phyloP scores from a whole-genome alignment of 2,797 vertebrate genomes.

The Capromys pilorides region DNA sequence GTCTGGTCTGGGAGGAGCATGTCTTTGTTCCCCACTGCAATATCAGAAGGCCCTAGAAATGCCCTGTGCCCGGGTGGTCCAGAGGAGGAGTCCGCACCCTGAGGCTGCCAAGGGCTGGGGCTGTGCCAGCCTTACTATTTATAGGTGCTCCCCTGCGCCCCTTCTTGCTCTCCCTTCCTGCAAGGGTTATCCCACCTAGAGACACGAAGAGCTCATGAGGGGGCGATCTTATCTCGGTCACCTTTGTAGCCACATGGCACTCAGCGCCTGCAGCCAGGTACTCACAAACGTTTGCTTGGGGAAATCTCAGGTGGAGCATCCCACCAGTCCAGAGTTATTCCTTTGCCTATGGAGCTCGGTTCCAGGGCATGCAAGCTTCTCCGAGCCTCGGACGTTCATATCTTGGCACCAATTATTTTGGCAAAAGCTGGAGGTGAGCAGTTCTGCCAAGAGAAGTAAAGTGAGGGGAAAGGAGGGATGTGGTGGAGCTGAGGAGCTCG shows the following conservation, averaged over 20 bases:
- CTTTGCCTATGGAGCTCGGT: neutral
- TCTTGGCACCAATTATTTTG: neutral
- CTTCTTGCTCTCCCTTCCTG: neutral
- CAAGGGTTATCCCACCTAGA: neutral
- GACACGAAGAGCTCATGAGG: neutral
- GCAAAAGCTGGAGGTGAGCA: neutral
- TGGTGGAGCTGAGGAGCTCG: neutral
- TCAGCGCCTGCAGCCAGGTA: neutral
- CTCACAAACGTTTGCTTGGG: neutral
- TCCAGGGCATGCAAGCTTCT: fast-evolving
- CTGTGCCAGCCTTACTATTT: neutral
- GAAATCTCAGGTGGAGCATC: neutral
- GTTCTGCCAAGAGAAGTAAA: neutral
- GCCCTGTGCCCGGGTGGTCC: neutral
- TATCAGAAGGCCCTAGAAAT: neutral
- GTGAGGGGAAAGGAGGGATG: neutral
- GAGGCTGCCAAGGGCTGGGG: neutral
- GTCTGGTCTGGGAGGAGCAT: neutral
- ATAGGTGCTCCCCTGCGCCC: neutral
- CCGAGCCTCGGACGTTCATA: neutral
- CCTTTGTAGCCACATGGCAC: neutral
- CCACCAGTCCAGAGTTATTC: neutral
- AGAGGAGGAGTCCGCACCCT: neutral
- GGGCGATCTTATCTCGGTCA: neutral
- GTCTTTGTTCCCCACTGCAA: neutral